A percentile compares a stretch with the other conserved stretches of the same genome.
Evolutionary conservation across 2,797 vertebrate genomes (phyloP).

Genomic region (Labeo calbasu): DNA sequence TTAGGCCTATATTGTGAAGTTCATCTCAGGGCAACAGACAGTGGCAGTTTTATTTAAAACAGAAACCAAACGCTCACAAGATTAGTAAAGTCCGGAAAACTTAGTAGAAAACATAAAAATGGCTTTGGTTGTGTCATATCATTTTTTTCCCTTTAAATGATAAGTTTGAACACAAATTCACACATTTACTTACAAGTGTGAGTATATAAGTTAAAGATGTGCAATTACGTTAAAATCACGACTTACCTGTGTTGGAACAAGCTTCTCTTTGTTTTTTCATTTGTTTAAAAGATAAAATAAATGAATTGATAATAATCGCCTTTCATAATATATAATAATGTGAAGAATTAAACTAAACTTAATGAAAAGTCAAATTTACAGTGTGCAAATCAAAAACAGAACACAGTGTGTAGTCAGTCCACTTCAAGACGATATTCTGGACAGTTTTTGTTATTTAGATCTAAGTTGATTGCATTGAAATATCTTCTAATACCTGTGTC

Average conservation of each 20-base stretch:
- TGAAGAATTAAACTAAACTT: not conserved
- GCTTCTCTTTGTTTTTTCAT: not conserved
- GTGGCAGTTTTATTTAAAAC: slow-evolving; percentile 45
- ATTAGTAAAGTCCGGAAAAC: not conserved
- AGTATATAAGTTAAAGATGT: not conserved
- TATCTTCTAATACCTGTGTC: not conserved
- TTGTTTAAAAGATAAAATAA: not conserved
- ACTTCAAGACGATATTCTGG: not conserved
- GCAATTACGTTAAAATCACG: not conserved
- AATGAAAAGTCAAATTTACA: not conserved
- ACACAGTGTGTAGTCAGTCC: no score
- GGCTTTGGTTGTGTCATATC: not conserved
- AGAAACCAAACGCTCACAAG: not conserved
- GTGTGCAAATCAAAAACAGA: not conserved
- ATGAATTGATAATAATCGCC: no score
- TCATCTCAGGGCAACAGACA: slow-evolving; percentile 21
- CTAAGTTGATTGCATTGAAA: not conserved
- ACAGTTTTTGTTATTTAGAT: not conserved
- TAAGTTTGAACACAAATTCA: not conserved
- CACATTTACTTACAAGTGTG: not conserved
- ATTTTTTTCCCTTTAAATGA: no score
- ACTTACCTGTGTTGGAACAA: not conserved
- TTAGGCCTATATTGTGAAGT: slow-evolving; percentile 51
- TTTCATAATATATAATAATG: no score
- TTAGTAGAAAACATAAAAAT: not conserved